Evolutionary conservation across 2,888 invertebrate species (phyloP), one percentile per base, ranked within the genome.

Genomic region (Rhamnusium bicolor): DNA sequence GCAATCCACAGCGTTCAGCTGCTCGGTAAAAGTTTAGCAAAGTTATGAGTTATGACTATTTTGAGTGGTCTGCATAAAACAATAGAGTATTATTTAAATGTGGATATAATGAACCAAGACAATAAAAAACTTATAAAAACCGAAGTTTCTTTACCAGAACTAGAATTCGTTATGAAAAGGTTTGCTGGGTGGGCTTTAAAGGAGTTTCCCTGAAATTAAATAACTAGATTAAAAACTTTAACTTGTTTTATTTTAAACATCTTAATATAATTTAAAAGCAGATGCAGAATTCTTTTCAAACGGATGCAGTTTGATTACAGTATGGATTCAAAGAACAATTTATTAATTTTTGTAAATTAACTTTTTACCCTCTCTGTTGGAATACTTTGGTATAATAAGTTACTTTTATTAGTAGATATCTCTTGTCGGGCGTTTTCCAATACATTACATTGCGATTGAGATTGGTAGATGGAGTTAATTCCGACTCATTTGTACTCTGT

Each of bases 61-160:
- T 8, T 8, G 49, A 16, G 18, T 21, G 51, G 16, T 27, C 29
- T 63, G 6, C 7, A 19, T 61, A 61, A 49, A 63, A 63, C 47
- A 63, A 63, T 29, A 63, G 63, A 49, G 18, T 7, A 27, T 63
- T 29, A 51, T 46, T 63, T 27, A 63, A 49, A 47, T 62, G 21
- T 47, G 46, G 10, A 62, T 14, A 62, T 46, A 24, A 51, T 46
- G 49, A 63, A 63, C 51, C 8, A n/a, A 21, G 61, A 7, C 16
- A 63, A 27, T 49, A 63, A 63, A 51, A n/a, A 63, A 47, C 18
- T 18, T 14, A 63, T 63, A 63, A 49, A 61, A 63, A 27, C 49
- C 24, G 8, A 29, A 24, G 46, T 61, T 63, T 49, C 16, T 27
- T 63, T 14, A 18, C 14, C 51, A 51, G 19, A 27, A 47, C 49